Base-by-base conservation (phyloP, 2,888 invertebrate genomes). In the Pammene fasciana region DNA sequence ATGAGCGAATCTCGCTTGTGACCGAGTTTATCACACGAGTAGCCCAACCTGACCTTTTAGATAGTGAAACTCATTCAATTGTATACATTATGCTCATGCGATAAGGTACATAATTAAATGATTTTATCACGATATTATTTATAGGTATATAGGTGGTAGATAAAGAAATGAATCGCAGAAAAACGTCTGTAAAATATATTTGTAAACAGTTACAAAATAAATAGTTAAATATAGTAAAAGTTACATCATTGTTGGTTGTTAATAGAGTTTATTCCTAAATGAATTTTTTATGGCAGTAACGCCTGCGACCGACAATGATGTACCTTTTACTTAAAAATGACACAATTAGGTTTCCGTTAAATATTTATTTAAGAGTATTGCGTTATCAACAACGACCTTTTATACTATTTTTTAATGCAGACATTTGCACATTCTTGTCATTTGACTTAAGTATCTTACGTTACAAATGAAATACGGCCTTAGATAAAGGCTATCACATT, bases 31-130 rank as follows among this genome's bases (percentile, higher is more conserved):
- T 64, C 57, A 38, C 13, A 26, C 13, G 43, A 46, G 67, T 67
- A 57, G 50, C 61, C n/a, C 61, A 36, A 57, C 66, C 56, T 62
- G 66, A 71, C 66, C 61, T 64, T n/a, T 46, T 36, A 64, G 71
- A 71, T 71, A 67, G 48, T n/a, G 41, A 56, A 34, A 1, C 11
- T 34, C 34, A 36, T 36, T 54, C n/a, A 54, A 34, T 34, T 54
- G n/a, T 26, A 36, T n/a, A 8, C 8, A 3, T 54, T 54, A 2
- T n/a, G n/a, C n/a, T 34, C 16, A 54, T 54, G 8, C 7, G 34
- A 34, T 54, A 36, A 54, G 54, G 52, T n/a, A n/a, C 13, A 26
- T 52, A 26, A 52, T 26, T 5, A 5, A 26, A 26, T 52, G 13
- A 54, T 9, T 14, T 0, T 6, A n/a, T 7, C 26, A 3, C 11